These are phyloP conservation scores for Kuschelorhynchus macadamiae DNA, from an alignment of 2,888 invertebrate genomes.

Conservation along the genomic window DNA sequence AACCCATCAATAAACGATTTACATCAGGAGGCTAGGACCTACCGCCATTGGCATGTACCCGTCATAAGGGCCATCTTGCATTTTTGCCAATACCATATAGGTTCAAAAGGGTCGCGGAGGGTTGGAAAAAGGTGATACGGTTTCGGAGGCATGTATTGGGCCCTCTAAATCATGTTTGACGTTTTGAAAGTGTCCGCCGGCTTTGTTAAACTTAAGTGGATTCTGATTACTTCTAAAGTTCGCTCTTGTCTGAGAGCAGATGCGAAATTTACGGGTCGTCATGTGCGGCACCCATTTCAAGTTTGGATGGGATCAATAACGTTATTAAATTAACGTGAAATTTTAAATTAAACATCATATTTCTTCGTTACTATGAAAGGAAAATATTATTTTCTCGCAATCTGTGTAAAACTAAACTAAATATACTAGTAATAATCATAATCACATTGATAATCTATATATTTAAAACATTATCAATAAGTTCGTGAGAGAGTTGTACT, in stretches of 20 bases:
- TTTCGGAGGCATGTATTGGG: constrained; percentile 51
- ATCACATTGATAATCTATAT: too few relatives aligned
- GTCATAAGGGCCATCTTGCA: constrained; percentile 41
- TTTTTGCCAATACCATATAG: constrained; percentile 32
- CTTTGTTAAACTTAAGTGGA: constrained; percentile 60
- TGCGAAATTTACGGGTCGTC: constrained; percentile 56
- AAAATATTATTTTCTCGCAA: background rate
- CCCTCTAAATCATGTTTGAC: constrained; percentile 64
- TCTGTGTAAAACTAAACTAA: background rate
- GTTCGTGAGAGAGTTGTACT: too few relatives aligned
- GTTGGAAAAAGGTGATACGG: constrained; percentile 55
- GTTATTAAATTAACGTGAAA: constrained; percentile 7
- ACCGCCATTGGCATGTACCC: constrained; percentile 38
- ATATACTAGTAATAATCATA: too few relatives aligned
- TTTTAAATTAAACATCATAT: too few relatives aligned
- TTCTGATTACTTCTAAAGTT: constrained; percentile 54
- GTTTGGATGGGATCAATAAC: constrained; percentile 28
- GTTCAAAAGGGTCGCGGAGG: constrained; percentile 46
- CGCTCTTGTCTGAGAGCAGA: constrained; percentile 58
- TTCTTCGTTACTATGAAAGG: too few relatives aligned
- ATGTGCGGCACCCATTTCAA: constrained; percentile 34
- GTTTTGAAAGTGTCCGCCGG: constrained; percentile 56
- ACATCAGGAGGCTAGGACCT: constrained; percentile 21
- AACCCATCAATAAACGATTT: constrained; percentile 24
- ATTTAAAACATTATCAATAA: too few relatives aligned